Base-by-base conservation (phyloP, 2,888 invertebrate genomes). In the Mactromeris polynyma region DNA sequence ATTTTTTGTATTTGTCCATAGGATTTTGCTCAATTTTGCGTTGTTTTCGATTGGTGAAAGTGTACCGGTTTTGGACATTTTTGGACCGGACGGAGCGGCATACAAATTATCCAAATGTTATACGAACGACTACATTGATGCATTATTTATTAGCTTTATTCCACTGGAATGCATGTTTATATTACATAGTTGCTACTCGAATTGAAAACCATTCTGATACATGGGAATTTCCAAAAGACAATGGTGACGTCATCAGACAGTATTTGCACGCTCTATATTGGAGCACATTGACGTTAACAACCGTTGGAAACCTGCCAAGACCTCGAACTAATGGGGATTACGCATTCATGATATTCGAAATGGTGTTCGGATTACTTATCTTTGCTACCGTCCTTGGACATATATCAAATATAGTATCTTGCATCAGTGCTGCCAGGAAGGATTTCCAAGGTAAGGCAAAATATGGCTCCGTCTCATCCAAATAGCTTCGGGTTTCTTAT, bases 81-180 rank as follows among this genome's bases (percentile, higher is more conserved):
- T 98, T 99, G 98, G 99, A 99, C 97, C 98, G 99, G 95, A 99
- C 99, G 88, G 99, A 99, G 97, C 98, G 99, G 93, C 99, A 99
- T 97, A 99, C 99, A 95, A 99, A 99, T 97, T 99, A 99, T 97
- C 99, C 99, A 93, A 99, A 99, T 97, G 97, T 99, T 96, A 99
- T 97, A 83, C 94, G 97, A n/a, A 96, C 96, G 0, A 82, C 96
- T 9, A 96, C 96, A 9, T 93, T 97, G 40, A 94, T 97, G 89
- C 99, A 99, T 97, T 99, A 99, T 97, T 98, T 99, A 96, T 97
- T 99, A 97, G 99, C 99, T 97, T 98, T 99, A 97, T 99, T 99
- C 97, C 99, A 99, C 97, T 99, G 99, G 99, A 99, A 99, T 97
- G 99, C 99, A 96, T 99, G 99, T 97, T 98, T 99, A 97, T 99